A percentile compares a stretch with the other conserved stretches of the same genome.
Evolutionary conservation across 2,797 vertebrate species (phyloP).

Genomic region (Pachyuromys duprasi): DNA sequence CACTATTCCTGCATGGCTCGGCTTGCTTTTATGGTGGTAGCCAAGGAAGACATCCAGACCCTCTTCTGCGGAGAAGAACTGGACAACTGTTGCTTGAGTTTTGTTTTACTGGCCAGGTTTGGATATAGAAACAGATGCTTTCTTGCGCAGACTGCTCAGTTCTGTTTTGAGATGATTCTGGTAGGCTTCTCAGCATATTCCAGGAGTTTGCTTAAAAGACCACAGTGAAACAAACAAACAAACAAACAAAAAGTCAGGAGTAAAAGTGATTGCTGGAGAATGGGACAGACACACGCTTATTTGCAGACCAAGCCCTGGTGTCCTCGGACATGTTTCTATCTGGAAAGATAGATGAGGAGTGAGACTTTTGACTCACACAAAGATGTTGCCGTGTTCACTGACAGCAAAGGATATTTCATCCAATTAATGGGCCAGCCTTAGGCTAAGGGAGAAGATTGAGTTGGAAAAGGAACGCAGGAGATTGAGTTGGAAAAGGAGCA

Average conservation of each 20-base stretch:
- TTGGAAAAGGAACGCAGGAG: constrained; percentile 56
- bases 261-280: constrained; percentile 74
- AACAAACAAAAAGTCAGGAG: not conserved
- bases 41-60: not conserved
- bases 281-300: constrained; percentile 67
- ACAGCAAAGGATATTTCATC: constrained; percentile 74
- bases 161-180: constrained; percentile 50
- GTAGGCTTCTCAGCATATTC: constrained; percentile 44
- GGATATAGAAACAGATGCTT: not conserved
- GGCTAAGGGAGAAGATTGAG: constrained; percentile 70
- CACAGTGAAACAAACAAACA: not conserved
- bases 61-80: not conserved
- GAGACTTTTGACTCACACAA: constrained; percentile 73
- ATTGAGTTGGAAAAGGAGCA: constrained; percentile 53
- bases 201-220: constrained; percentile 19
- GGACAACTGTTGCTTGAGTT: not conserved
- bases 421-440: constrained; percentile 79
- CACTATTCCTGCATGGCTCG: not conserved
- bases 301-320: constrained; percentile 66
- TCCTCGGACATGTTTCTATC: constrained; percentile 62
- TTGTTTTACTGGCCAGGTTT: not conserved
- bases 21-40: not conserved
- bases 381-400: constrained; percentile 64
- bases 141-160: not conserved
- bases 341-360: constrained; percentile 66